phyloP scores from a whole-genome alignment of 2,888 invertebrate genomes.

The Eustalomyia histrio region DNA sequence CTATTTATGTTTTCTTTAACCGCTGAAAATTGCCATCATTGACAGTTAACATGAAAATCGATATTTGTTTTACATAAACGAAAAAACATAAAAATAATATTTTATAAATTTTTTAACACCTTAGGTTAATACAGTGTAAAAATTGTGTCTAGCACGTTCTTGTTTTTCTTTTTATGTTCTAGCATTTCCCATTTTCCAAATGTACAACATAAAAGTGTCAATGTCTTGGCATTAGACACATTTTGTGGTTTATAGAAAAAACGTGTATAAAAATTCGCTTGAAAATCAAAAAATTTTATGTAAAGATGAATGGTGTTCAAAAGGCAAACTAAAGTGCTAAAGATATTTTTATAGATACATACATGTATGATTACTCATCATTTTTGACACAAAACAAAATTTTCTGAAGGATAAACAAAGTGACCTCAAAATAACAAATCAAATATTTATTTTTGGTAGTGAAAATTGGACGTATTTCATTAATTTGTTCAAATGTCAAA shows the following conservation, averaged over 20 bases:
- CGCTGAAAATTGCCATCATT: background rate
- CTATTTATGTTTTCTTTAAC: background rate
- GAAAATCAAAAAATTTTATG: background rate
- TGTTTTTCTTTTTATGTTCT: background rate
- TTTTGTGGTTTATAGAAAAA: background rate
- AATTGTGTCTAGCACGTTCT: constrained; percentile 5
- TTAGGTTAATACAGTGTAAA: constrained; percentile 21
- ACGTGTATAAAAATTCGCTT: background rate
- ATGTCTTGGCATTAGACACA: background rate
- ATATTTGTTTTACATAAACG: background rate
- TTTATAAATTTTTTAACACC: constrained; percentile 1
- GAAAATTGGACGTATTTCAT: background rate
- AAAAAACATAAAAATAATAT: background rate
- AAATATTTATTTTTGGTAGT: background rate
- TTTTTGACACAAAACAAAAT: constrained; percentile 5
- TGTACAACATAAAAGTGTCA: background rate
- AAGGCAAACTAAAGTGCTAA: constrained; percentile 2
- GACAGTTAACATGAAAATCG: background rate
- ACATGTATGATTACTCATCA: constrained; percentile 28
- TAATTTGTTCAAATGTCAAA: too few relatives aligned
- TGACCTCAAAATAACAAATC: constrained; percentile 8
- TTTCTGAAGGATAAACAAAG: constrained; percentile 1
- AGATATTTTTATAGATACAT: constrained; percentile 6
- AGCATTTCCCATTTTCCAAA: background rate
- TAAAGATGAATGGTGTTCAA: background rate